Conservation (phyloP, 2,113 vertebrate species). For the Notarius quadriscutis region DNA sequence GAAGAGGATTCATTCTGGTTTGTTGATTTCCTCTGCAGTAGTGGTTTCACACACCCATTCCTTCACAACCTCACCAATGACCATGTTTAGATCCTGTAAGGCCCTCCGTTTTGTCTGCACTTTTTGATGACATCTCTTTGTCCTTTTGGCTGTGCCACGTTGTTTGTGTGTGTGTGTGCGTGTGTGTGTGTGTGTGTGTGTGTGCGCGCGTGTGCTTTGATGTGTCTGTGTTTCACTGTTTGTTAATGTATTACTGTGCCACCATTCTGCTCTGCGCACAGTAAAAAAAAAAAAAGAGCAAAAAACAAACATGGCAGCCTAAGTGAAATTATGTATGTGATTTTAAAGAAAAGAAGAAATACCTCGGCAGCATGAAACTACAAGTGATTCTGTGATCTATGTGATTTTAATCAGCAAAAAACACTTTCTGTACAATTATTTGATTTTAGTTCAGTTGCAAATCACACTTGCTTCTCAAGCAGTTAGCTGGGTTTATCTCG, state of each 20-base stretch:
- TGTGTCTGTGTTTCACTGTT: slow-evolving; percentile 13
- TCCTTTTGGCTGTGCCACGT: slow-evolving; percentile 19
- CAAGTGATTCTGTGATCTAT: slow-evolving; percentile 31
- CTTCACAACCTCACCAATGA: background rate
- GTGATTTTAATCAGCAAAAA: slow-evolving; percentile 16
- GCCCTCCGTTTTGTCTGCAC: slow-evolving; percentile 3
- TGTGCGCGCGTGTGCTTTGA: slow-evolving; percentile 13
- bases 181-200: slow-evolving; percentile 6
- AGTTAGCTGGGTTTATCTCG: background rate
- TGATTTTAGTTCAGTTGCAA: background rate
- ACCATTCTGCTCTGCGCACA: slow-evolving; percentile 31
- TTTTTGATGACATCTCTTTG: background rate
- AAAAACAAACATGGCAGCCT: slow-evolving; percentile 15
- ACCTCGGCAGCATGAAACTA: slow-evolving; percentile 32
- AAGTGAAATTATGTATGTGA: slow-evolving; percentile 9
- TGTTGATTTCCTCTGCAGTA: background rate
- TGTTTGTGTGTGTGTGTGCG: background rate
- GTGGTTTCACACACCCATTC: background rate
- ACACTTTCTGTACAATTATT: slow-evolving; percentile 4
- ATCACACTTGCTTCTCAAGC: slow-evolving; percentile 1
- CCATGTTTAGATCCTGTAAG: background rate
- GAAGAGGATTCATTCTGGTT: background rate
- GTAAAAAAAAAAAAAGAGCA: slow-evolving; percentile 7
- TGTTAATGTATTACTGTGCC: slow-evolving; percentile 22
- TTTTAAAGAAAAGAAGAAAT: slow-evolving; percentile 28